These are phyloP conservation scores for Magallana nippona DNA, from an alignment of 2,888 invertebrate genomes.

Conservation along the genomic window DNA sequence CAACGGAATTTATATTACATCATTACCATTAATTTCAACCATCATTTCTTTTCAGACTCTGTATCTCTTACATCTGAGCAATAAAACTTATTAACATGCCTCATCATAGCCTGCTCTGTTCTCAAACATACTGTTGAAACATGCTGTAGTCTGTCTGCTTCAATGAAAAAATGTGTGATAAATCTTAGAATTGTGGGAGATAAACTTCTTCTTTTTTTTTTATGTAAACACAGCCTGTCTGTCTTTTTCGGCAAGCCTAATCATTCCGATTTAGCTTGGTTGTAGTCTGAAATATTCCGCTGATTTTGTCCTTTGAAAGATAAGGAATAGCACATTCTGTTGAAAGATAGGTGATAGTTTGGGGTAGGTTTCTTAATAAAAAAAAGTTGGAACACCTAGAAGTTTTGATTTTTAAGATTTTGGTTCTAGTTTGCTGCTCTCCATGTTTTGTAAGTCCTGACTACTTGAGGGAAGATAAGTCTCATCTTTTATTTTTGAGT, in stretches of 20 bases:
- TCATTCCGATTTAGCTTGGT: background rate
- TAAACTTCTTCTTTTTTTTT: background rate
- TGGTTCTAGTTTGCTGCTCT: background rate
- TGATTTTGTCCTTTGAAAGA: slow-evolving; percentile 13
- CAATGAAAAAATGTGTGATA: slow-evolving; percentile 6
- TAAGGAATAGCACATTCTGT: background rate
- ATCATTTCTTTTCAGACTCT: background rate
- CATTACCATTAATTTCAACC: background rate
- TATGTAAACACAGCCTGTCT: slow-evolving; percentile 9
- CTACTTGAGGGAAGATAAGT: background rate
- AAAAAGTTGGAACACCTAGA: background rate
- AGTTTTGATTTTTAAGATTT: slow-evolving; percentile 1
- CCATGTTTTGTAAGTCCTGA: background rate
- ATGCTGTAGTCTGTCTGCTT: background rate
- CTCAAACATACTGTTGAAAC: background rate
- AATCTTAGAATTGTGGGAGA: slow-evolving; percentile 1
- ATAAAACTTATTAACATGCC: slow-evolving; percentile 6
- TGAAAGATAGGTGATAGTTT: slow-evolving; percentile 14
- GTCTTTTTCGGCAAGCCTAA: background rate
- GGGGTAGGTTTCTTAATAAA: background rate
- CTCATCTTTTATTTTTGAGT: slow-evolving; percentile 7
- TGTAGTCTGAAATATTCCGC: slow-evolving; percentile 12
- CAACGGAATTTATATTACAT: slow-evolving; percentile 3
- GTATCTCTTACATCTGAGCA: background rate
- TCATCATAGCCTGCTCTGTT: slow-evolving; percentile 1